Conservation (phyloP, 2,888 invertebrate species). For the Aproaerema taeniolella region DNA sequence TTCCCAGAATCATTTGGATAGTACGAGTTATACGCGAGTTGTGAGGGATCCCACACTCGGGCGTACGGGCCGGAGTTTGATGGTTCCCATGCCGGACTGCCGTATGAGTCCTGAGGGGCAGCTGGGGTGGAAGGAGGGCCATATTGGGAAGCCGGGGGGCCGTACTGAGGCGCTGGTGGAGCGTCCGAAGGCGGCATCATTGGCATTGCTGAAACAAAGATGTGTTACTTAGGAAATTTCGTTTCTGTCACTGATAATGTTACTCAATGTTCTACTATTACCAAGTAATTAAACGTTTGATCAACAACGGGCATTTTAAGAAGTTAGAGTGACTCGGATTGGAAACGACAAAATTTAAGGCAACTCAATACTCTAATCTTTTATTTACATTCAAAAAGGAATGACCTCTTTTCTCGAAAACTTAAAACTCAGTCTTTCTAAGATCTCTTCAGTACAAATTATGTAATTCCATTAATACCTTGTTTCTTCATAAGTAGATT, state of each 20-base stretch:
- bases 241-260: too few species aligned
- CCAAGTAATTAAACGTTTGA: too few species aligned
- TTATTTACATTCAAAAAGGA: too few species aligned
- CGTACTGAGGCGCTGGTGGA: conserved; percentile 81
- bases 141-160: conserved; percentile 80
- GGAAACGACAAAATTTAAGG: too few species aligned
- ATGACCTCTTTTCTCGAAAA: too few species aligned
- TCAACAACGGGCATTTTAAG: too few species aligned
- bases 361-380: too few species aligned
- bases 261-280: too few species aligned
- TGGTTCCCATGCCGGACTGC: conserved; percentile 82
- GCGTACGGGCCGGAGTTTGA: conserved; percentile 86
- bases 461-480: conserved; percentile 64
- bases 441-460: too few species aligned
- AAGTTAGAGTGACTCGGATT: too few species aligned
- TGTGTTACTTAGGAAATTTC: neutral
- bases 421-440: neutral
- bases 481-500: conserved; percentile 86
- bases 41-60: conserved; percentile 85
- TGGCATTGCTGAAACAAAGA: conserved; percentile 71
- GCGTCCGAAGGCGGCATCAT: conserved; percentile 81
- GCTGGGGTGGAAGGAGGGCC: conserved; percentile 73
- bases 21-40: conserved; percentile 84
- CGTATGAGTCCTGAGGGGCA: conserved; percentile 84
- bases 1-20: conserved; percentile 80